phyloP scores from a whole-genome alignment of 2,888 invertebrate genomes.

The Dichetophora obliterata region DNA sequence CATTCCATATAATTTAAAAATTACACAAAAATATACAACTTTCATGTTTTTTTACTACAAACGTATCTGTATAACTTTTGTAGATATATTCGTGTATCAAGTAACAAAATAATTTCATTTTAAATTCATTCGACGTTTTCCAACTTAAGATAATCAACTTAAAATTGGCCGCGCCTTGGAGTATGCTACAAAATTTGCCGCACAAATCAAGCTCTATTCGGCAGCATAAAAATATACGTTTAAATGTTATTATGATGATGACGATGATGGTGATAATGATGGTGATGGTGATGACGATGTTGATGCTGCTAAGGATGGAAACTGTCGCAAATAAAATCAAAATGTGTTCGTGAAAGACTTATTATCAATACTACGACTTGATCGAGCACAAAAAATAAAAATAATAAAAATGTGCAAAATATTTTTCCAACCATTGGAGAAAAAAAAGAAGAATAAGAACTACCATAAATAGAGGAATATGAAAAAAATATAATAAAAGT shows the following conservation, averaged over 20 bases:
- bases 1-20: no score
- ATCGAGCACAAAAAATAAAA: not conserved
- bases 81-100: no score
- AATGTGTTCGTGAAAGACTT: conserved; percentile 1
- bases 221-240: not conserved
- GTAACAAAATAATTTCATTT: no score
- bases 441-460: not conserved
- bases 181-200: not conserved
- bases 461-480: no score
- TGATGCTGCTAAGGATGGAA: not conserved
- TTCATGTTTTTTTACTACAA: no score
- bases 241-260: not conserved
- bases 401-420: conserved; percentile 1
- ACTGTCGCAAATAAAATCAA: not conserved
- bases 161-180: not conserved
- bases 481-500: no score
- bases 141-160: not conserved
- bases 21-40: no score
- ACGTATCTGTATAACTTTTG: no score
- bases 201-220: not conserved
- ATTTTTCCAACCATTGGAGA: not conserved
- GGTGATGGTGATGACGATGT: not conserved
- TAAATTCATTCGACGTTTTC: not conserved
- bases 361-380: not conserved
- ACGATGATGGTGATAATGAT: not conserved